Percentiles rank a stretch among this genome's conserved stretches.
Conservation (phyloP, 2,888 invertebrate genomes). For the Incurvaria masculella region DNA sequence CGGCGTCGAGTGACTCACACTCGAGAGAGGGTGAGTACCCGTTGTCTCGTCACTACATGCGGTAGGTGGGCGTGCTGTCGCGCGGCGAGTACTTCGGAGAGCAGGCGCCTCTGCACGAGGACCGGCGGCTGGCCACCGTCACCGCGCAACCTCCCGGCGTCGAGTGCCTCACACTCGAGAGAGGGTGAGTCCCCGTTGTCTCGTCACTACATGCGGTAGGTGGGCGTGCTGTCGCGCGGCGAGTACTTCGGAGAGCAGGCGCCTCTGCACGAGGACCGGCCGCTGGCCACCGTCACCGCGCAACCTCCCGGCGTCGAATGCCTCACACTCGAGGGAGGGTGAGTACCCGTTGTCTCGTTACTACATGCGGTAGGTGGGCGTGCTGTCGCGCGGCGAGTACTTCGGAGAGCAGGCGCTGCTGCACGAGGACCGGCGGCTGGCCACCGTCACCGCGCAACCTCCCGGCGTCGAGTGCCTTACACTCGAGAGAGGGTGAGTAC, state of each 20-base stretch:
- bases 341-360: too few species aligned
- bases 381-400: conserved; percentile 73
- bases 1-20: conserved; percentile 81
- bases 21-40: conserved; percentile 82
- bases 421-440: conserved; percentile 82
- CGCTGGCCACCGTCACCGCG: conserved; percentile 80
- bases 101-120: too few species aligned
- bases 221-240: conserved; percentile 63
- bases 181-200: too few species aligned
- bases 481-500: conserved; percentile 78
- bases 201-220: too few species aligned
- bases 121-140: too few species aligned
- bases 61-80: too few species aligned
- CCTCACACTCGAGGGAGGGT: too few species aligned
- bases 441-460: conserved; percentile 84
- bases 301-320: conserved; percentile 65
- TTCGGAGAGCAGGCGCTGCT: conserved; percentile 88
- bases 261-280: conserved; percentile 66
- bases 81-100: too few species aligned
- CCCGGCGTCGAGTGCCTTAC: conserved; percentile 86
- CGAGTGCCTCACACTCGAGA: too few species aligned
- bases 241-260: conserved; percentile 80
- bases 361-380: conserved; percentile 65
- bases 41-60: too few species aligned
- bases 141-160: too few species aligned